Evolutionary conservation across 2,888 invertebrate genomes (phyloP).

Genomic region (Phrixothrix hirtus): DNA sequence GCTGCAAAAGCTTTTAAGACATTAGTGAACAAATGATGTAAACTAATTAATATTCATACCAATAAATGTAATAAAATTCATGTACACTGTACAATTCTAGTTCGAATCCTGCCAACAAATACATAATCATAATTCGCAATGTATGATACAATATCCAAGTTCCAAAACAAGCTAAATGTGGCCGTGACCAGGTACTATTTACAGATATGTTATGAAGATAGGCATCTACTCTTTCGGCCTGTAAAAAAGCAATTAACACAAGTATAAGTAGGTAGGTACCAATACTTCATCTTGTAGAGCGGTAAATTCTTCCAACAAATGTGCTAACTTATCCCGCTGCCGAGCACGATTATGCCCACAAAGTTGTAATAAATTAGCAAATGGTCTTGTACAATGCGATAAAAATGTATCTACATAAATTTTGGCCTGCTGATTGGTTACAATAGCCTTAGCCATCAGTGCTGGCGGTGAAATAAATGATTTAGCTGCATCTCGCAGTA

Average conservation of each 20-base stretch:
- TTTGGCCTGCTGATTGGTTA: slow-evolving; percentile 73
- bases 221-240: slow-evolving; percentile 91
- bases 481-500: slow-evolving; percentile 82
- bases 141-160: slow-evolving; percentile 97
- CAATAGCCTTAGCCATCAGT: slow-evolving; percentile 72
- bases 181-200: slow-evolving; percentile 69
- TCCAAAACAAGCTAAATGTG: slow-evolving; percentile 83
- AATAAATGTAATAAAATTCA: slow-evolving; percentile 95
- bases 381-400: slow-evolving; percentile 82
- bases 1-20: too few species aligned
- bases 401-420: slow-evolving; percentile 90
- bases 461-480: slow-evolving; percentile 89
- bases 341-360: slow-evolving; percentile 95
- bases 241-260: too few species aligned
- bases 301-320: slow-evolving; percentile 88
- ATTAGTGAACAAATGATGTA: neutral
- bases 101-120: slow-evolving; percentile 91
- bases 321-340: slow-evolving; percentile 90
- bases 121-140: slow-evolving; percentile 89
- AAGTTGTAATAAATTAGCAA: slow-evolving; percentile 82
- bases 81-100: slow-evolving; percentile 94
- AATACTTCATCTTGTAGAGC: slow-evolving; percentile 92
- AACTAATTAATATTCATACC: slow-evolving; percentile 60
- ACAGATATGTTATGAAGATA: slow-evolving; percentile 71
- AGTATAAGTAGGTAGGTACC: too few species aligned